phyloP scores from a whole-genome alignment of 2,888 invertebrate species.

The Hipparchia sbordonii region DNA sequence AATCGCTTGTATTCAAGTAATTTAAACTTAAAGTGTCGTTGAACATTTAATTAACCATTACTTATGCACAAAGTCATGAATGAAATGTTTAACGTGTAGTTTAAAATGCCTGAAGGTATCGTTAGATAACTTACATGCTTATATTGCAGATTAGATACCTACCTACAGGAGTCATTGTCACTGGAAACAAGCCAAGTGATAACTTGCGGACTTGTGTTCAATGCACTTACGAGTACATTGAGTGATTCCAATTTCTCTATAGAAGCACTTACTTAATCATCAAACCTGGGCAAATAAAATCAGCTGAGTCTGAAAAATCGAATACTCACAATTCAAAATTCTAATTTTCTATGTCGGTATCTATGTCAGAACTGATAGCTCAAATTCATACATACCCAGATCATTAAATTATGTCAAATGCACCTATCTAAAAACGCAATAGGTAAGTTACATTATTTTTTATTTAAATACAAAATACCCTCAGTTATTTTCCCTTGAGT shows the following conservation, averaged over 20 bases:
- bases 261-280: background rate
- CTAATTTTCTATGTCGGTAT: too few relatives aligned
- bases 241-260: background rate
- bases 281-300: background rate
- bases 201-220: background rate
- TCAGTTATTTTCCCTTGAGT: too few relatives aligned
- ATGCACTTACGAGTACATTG: background rate
- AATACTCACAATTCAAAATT: background rate
- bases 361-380: too few relatives aligned
- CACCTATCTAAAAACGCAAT: background rate
- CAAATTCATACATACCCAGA: too few relatives aligned
- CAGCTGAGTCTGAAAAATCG: background rate
- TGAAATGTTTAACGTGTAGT: slow-evolving; percentile 2
- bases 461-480: too few relatives aligned
- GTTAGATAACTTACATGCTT: background rate
- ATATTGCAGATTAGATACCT: background rate
- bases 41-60: background rate
- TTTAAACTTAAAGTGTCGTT: slow-evolving; percentile 5
- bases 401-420: background rate
- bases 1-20: background rate
- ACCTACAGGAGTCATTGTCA: background rate
- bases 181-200: background rate
- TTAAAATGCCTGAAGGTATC: background rate
- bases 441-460: too few relatives aligned
- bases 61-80: background rate